Base-by-base conservation (phyloP, 2,888 invertebrate genomes). In the Ceraclea dissimilis region DNA sequence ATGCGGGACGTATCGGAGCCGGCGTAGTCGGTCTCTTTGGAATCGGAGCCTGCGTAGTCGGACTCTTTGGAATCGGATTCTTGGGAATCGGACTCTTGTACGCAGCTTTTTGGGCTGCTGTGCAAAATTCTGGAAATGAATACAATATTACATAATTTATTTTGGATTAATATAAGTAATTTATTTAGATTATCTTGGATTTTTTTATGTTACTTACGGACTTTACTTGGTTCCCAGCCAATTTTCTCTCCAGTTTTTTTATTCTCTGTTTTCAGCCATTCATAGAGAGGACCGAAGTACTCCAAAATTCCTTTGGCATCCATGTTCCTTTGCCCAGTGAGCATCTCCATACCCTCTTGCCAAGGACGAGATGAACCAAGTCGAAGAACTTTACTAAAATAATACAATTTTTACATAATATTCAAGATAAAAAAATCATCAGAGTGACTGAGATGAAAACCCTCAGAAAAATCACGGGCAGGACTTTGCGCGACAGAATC, bases 341-440 rank as follows among this genome's bases (percentile, higher is more conserved):
- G 68, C 6, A 76, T 76, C 66, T 86, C 81, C 81, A 93, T 82
- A 1, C 87, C 88, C 53, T 90, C 87, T 16, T 81, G 83, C 87
- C 87, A 88, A 1, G 84, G 82, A 63, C 75, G 79, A 0, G 85
- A 84, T 0, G 81, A 79, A 10, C 86, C 86, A 70, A 86, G 67
- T 66, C 79, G 73, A 2, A 83, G 71, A 82, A 83, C 82, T 67
- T 80, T 73, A n/a, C 83, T 83, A 60, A 26, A 57, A 54, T n/a
- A n/a, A 11, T n/a, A 11, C 18, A 48, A 48, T 20, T 2, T 20
- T 20, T 1, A 11, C 2, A 48, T 48, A 18, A 18, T 19, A 19
- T 10, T 10, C 13, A 33, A n/a, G 44, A 13, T 44, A 44, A 44
- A 16, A 44, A 44, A 44, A 44, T n/a, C n/a, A n/a, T n/a, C n/a